phyloP scores from a whole-genome alignment of 2,888 invertebrate genomes.

The Phymatocera aterrima region DNA sequence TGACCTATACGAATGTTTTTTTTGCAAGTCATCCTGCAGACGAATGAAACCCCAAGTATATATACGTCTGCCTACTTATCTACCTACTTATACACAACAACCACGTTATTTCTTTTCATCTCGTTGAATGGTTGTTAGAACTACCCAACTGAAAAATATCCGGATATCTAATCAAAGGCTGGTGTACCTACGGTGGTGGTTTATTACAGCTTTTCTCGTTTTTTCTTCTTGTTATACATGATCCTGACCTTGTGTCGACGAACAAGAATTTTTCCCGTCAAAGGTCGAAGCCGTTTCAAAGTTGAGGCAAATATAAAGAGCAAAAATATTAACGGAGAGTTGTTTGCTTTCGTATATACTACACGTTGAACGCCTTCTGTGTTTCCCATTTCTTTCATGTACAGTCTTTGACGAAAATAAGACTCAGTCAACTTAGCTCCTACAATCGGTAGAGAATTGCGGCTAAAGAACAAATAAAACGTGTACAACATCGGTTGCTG shows the following conservation, averaged over 20 bases:
- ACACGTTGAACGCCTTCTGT: not conserved
- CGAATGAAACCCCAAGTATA: not conserved
- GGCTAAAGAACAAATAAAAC: constrained; percentile 29
- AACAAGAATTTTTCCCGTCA: not conserved
- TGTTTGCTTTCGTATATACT: not conserved
- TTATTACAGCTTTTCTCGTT: not conserved
- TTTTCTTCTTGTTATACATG: not conserved
- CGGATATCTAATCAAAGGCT: not conserved
- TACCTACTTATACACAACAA: not conserved
- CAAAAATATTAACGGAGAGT: not conserved
- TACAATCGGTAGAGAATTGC: not conserved
- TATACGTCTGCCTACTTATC: not conserved
- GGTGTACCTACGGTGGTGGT: not conserved
- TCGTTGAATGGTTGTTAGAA: not conserved
- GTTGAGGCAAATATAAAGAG: not conserved
- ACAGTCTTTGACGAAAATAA: constrained; percentile 2
- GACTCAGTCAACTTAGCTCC: not conserved
- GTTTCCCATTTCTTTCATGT: not conserved
- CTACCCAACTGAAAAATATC: not conserved
- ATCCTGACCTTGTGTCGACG: not conserved
- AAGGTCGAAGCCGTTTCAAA: not conserved
- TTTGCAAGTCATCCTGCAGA: not conserved
- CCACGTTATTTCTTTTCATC: not conserved
- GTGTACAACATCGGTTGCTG: constrained; percentile 19
- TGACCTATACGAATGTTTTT: not conserved